Base-by-base conservation (phyloP, 2,888 invertebrate species). In the Luperina nickerlii region DNA sequence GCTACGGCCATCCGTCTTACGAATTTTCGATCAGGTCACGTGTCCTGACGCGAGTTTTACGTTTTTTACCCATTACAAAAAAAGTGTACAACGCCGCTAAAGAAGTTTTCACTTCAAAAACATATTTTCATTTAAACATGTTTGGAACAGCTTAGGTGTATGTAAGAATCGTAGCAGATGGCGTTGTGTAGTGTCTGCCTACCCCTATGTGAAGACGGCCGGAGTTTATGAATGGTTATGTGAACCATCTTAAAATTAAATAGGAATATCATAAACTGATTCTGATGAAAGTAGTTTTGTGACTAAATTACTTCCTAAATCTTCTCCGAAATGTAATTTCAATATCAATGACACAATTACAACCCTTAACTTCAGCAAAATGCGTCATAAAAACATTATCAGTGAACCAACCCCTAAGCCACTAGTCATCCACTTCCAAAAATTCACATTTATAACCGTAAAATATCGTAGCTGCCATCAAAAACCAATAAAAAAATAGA, bases 401-500 rank as follows among this genome's bases (percentile, higher is more conserved):
- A 76, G 67, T 27, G 68, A 70, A 74, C 45, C 13, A 78, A 60
- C 69, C 18, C 15, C 57, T 65, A 75, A 74, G 32, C 57, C 66
- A 67, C 71, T 73, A 80, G 74, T 73, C 76, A 86, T 78, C 51
- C 65, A 75, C 74, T 77, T 77, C 27, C 42, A 77, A 85, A 85
- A 83, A 60, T 67, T 75, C 76, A 76, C 84, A 74, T 83, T 80
- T 75, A 72, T 69, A 65, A 42, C 75, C 69, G 20, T 87, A 85
- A 77, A 81, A 84, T 78, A 87, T 87, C 60, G 87, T 32, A 42
- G 67, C 71, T 65, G 77, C 87, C 70, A 84, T 85, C 75, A 78
- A 77, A 87, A 77, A n/a, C 32, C 42, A 69, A 84, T 85, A 84
- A 81, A 86, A 81, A 86, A 87, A 75, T 87, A 84, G 77, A 87